Evolutionary conservation across 2,888 invertebrate species (phyloP).

Genomic region (Rhamphomyia laevipes): DNA sequence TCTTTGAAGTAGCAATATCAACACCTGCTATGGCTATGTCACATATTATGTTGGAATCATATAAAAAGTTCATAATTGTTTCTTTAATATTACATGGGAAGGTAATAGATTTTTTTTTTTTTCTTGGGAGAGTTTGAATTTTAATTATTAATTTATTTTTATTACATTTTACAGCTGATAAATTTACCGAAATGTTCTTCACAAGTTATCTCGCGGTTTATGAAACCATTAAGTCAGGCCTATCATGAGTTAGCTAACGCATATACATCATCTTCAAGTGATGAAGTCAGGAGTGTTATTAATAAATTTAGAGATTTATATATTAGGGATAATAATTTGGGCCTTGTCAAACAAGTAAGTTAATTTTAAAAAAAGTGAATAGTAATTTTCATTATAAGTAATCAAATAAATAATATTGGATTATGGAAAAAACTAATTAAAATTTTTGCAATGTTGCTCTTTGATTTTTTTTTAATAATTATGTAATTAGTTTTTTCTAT

Average conservation of each 20-base stretch:
- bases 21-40: constrained; percentile 92
- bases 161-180: constrained; percentile 36
- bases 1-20: constrained; percentile 90
- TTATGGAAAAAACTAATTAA: too few relatives aligned
- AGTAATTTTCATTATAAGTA: too few relatives aligned
- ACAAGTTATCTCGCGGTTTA: constrained; percentile 73
- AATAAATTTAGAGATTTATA: constrained; percentile 73
- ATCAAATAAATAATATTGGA: too few relatives aligned
- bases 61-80: constrained; percentile 91
- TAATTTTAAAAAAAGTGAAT: background rate
- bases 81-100: constrained; percentile 87
- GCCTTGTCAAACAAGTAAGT: constrained; percentile 59
- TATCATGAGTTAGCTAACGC: constrained; percentile 81
- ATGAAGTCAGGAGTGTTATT: constrained; percentile 54
- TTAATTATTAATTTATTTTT: background rate
- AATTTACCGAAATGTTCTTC: constrained; percentile 84
- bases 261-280: constrained; percentile 63
- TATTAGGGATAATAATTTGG: constrained; percentile 65
- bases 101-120: constrained; percentile 40
- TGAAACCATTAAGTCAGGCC: constrained; percentile 72
- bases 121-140: background rate
- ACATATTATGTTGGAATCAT: constrained; percentile 94
- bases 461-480: too few relatives aligned
- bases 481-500: too few relatives aligned
- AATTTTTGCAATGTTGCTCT: too few relatives aligned